phyloP scores from a whole-genome alignment of 1,140 invertebrate species.

The Chymomyza costata region DNA sequence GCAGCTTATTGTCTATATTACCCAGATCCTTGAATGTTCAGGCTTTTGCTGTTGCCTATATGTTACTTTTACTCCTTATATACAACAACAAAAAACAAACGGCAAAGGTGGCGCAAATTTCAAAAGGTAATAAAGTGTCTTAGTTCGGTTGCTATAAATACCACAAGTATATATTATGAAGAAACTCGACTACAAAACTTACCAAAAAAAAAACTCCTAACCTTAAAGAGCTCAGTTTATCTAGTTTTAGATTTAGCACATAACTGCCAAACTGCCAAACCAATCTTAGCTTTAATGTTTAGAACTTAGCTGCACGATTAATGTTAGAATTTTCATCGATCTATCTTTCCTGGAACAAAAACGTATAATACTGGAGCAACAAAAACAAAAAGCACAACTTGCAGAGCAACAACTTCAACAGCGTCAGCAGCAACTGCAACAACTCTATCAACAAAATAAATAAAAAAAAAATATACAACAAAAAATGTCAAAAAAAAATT shows the following conservation, averaged over 20 bases:
- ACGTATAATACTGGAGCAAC: constrained; percentile 80
- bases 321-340: constrained; percentile 83
- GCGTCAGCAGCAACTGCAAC: constrained; percentile 63
- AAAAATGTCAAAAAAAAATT: constrained; percentile 34
- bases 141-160: too few relatives aligned
- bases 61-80: too few relatives aligned
- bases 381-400: constrained; percentile 75
- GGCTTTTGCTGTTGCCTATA: constrained; percentile 18
- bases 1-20: neutral
- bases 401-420: constrained; percentile 71
- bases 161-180: too few relatives aligned
- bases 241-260: constrained; percentile 11
- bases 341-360: constrained; percentile 88
- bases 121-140: constrained; percentile 6
- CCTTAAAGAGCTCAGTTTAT: too few relatives aligned
- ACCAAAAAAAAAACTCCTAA: too few relatives aligned
- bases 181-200: too few relatives aligned
- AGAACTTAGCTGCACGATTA: constrained; percentile 75
- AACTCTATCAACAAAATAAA: constrained; percentile 66
- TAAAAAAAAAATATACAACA: constrained; percentile 32
- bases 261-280: constrained; percentile 25
- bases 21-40: neutral
- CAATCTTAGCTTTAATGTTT: constrained; percentile 43
- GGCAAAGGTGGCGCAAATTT: constrained; percentile 31
- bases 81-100: constrained; percentile 13